These are phyloP conservation scores for Gambelia wislizenii DNA, from an alignment of 2,797 vertebrate genomes.

Conservation along the genomic window DNA sequence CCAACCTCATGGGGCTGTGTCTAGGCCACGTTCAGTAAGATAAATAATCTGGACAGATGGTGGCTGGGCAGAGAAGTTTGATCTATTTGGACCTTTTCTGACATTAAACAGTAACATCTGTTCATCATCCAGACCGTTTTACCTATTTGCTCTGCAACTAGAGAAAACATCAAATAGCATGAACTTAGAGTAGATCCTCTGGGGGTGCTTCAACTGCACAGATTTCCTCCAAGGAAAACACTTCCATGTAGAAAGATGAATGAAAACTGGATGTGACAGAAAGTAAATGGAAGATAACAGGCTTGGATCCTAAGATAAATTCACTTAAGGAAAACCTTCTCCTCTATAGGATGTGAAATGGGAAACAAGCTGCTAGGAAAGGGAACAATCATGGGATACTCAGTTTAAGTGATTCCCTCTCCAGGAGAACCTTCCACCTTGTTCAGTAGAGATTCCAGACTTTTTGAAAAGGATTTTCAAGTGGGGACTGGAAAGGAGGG, in stretches of 20 bases:
- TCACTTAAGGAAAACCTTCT: background rate
- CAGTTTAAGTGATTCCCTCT: background rate
- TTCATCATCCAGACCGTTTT: background rate
- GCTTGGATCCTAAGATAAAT: background rate
- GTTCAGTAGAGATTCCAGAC: background rate
- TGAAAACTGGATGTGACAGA: background rate
- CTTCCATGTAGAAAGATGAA: background rate
- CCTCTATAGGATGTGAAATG: background rate
- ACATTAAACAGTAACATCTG: conserved; percentile 12
- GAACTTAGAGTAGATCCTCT: background rate
- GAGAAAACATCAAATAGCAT: background rate
- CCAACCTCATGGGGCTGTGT: background rate
- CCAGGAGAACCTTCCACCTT: too few relatives aligned
- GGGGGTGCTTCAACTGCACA: background rate
- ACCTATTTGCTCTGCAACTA: background rate
- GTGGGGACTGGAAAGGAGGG: background rate
- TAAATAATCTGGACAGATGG: background rate
- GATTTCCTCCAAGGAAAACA: background rate
- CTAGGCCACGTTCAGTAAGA: background rate
- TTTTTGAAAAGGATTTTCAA: background rate
- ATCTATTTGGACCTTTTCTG: background rate
- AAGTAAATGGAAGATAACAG: background rate
- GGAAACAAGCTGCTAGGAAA: background rate
- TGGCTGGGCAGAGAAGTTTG: background rate
- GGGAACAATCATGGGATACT: background rate